Conservation (phyloP, 2,113 vertebrate species). For the Argyrosomus japonicus region DNA sequence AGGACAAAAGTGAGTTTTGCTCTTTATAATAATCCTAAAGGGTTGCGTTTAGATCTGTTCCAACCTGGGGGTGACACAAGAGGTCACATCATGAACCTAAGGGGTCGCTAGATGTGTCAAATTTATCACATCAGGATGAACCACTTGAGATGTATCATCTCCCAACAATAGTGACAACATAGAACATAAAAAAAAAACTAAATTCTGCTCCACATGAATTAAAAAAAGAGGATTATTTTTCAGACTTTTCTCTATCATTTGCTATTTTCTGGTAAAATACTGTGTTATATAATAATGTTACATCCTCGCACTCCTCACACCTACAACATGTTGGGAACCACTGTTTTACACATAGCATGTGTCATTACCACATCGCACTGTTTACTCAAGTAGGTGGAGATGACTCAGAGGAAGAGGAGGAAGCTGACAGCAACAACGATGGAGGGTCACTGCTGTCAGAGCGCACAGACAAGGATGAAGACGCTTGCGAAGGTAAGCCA, state of each 20-base stretch:
- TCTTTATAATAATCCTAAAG: not conserved
- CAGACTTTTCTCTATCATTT: not conserved
- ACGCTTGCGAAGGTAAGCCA: constrained; percentile 87
- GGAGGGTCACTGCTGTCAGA: constrained; percentile 89
- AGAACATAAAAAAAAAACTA: not conserved
- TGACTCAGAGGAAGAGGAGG: constrained; percentile 87
- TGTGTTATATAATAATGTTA: not conserved
- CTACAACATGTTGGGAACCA: not conserved
- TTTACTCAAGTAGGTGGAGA: constrained; percentile 82
- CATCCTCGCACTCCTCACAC: too few relatives aligned
- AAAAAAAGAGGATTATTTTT: not conserved
- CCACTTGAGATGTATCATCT: not conserved
- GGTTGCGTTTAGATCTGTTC: not conserved
- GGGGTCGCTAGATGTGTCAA: not conserved
- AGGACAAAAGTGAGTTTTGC: constrained; percentile 88
- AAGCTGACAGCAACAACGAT: constrained; percentile 86
- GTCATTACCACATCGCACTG: constrained; percentile 19
- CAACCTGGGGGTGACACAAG: not conserved
- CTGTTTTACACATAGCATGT: constrained; percentile 6
- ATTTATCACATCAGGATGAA: not conserved
- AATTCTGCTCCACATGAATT: too few relatives aligned
- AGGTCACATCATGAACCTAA: not conserved
- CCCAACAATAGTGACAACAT: not conserved
- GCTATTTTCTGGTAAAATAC: not conserved
- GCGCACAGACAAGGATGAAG: constrained; percentile 92